These are phyloP conservation scores for Enteromius anoplus DNA, from an alignment of 2,797 vertebrate species.

Conservation along the genomic window DNA sequence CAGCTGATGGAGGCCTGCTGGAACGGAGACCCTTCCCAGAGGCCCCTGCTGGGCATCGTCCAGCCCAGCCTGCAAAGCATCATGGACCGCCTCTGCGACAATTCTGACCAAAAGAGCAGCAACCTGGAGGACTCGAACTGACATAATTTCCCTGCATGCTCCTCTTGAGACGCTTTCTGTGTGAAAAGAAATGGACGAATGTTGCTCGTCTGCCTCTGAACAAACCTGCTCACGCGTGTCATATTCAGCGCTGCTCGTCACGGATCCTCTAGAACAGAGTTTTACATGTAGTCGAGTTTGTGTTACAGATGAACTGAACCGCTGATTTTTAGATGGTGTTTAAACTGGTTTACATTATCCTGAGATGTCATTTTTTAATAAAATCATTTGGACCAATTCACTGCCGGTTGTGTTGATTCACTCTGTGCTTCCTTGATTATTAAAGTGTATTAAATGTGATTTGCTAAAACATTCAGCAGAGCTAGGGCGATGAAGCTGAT, in stretches of 20 bases:
- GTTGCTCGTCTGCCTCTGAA: conserved; percentile 57
- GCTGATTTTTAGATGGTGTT: conserved; percentile 82
- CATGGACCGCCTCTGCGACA: conserved; percentile 88
- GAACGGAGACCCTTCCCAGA: conserved; percentile 90
- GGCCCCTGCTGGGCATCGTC: conserved; percentile 94
- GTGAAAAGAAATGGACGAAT: conserved; percentile 47
- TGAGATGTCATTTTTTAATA: conserved; percentile 76
- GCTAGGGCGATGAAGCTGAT: neutral
- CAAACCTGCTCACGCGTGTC: conserved; percentile 70
- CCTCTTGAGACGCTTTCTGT: conserved; percentile 58
- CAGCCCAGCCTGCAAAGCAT: conserved; percentile 93
- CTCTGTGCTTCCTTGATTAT: neutral
- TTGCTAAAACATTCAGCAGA: neutral
- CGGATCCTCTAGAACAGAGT: conserved; percentile 73
- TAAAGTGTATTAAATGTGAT: neutral
- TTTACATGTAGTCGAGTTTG: conserved; percentile 74
- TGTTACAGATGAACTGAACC: conserved; percentile 70
- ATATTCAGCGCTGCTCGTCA: conserved; percentile 66
- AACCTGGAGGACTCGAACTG: conserved; percentile 91
- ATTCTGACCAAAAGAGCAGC: conserved; percentile 75
- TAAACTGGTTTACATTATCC: conserved; percentile 76
- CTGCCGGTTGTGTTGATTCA: neutral
- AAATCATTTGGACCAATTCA: conserved; percentile 69
- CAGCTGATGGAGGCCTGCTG: conserved; percentile 99
- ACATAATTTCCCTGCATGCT: conserved; percentile 57